Base-by-base conservation (phyloP, 2,113 vertebrate species). In the Anarhynchus alexandrinus region DNA sequence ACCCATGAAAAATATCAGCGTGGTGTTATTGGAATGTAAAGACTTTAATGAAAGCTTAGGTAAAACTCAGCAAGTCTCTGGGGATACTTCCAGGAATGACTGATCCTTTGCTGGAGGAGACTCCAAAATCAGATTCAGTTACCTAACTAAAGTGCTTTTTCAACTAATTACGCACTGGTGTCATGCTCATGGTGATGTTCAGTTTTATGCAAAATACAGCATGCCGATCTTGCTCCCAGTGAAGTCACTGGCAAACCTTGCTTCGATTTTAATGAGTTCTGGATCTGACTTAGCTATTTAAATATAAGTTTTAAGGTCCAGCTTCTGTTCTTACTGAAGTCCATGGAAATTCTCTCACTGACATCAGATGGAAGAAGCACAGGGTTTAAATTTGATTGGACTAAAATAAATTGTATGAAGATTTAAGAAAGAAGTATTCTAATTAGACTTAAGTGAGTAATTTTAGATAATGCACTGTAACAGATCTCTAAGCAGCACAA, bases 21-120 rank as follows among this genome's bases (percentile, higher is more conserved):
- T 14, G 3, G 18, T 65, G 45, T 22, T 43, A 94, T 2, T 92
- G 96, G 90, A 96, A 87, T 86, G 92, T 69, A 87, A 95, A 93
- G 84, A 54, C 69, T 88, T 94, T 87, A 88, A 97, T 79, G 94
- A 94, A 95, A 97, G 86, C 70, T 86, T 90, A 93, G 96, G 93
- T 96, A 95, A 91, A 95, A 92, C 43, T 94, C 88, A 47, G 93
- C 78, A 94, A 88, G 58, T 69, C 91, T 80, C 82, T 87, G 77
- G 69, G 87, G 96, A 89, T 59, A 43, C 66, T 96, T 96, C 88
- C 88, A 93, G 88, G 91, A 95, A 86, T 43, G 34, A 82, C 40
- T 13, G 85, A 94, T 96, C 93, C 84, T 54, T 95, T 70, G 40
- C 93, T 90, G 61, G 43, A 84, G 74, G 54, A 94, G 51, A 78